Conservation (phyloP, 2,797 vertebrate genomes). For the Lutjanus campechanus region DNA sequence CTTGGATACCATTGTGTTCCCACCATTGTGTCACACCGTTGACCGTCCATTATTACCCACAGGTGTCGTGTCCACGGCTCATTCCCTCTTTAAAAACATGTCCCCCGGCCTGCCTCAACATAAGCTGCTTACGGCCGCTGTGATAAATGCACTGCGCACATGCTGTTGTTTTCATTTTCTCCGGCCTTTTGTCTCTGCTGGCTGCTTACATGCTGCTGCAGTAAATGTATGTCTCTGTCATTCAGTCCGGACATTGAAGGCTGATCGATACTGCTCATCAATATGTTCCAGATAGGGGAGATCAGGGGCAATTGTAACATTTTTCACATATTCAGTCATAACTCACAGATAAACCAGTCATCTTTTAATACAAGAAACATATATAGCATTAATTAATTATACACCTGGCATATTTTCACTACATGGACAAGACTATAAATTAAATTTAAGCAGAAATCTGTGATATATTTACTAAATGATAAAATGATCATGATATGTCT, state of each 20-base stretch:
- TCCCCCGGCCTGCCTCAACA: not conserved
- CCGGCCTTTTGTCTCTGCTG: conserved; percentile 38
- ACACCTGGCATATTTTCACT: too few relatives aligned
- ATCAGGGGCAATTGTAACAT: too few relatives aligned
- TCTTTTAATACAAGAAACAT: too few relatives aligned
- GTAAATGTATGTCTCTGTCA: conserved; percentile 23
- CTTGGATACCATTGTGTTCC: not conserved
- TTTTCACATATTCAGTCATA: too few relatives aligned
- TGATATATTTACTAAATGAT: too few relatives aligned
- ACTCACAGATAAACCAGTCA: too few relatives aligned
- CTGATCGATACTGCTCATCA: conserved; percentile 58
- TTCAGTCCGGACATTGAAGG: conserved; percentile 32
- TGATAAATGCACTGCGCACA: conserved; percentile 50
- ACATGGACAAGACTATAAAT: too few relatives aligned
- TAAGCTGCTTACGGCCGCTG: conserved; percentile 35
- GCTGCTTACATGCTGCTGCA: conserved; percentile 22
- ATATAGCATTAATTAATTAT: too few relatives aligned
- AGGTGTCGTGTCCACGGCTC: conserved; percentile 4
- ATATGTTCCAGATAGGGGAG: conserved; percentile 34
- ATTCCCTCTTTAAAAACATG: conserved; percentile 16
- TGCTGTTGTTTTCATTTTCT: conserved; percentile 57
- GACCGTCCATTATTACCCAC: not conserved
- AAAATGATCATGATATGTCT: too few relatives aligned
- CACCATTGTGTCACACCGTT: not conserved
- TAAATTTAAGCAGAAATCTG: too few relatives aligned